Evolutionary conservation across 2,888 invertebrate species (phyloP).

Genomic region (Calliscelio sp.): DNA sequence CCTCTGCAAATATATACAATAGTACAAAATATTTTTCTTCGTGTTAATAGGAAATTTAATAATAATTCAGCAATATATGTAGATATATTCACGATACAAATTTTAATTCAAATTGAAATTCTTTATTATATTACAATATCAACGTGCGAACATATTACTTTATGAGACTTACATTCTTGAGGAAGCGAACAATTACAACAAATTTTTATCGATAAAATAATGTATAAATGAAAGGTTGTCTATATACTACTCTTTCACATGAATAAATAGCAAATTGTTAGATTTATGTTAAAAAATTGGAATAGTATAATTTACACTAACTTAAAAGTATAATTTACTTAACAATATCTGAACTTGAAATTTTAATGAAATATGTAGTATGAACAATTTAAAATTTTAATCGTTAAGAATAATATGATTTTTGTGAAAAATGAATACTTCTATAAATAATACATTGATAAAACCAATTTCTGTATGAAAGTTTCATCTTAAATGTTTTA

Average conservation of each 20-base stretch:
- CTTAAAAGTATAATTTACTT: neutral
- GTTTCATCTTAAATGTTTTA: neutral
- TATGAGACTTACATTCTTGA: neutral
- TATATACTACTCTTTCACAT: no score
- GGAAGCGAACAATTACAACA: no score
- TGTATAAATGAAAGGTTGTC: no score
- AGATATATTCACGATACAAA: no score
- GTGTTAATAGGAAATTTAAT: no score
- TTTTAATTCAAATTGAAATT: no score
- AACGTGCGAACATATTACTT: neutral
- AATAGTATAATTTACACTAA: neutral
- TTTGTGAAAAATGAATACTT: neutral
- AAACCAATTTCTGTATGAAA: conserved; percentile 1
- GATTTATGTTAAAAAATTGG: neutral
- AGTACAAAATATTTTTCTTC: neutral
- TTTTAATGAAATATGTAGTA: neutral
- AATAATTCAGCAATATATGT: neutral
- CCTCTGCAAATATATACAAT: conserved; percentile 1
- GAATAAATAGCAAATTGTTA: neutral
- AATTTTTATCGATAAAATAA: no score
- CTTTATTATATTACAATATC: no score
- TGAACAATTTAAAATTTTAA: neutral
- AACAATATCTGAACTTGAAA: neutral
- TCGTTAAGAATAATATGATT: conserved; percentile 1
- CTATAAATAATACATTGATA: neutral